Evolutionary conservation across 2,113 vertebrate genomes (phyloP), one percentile per base, ranked within the genome.

Genomic region (Periophthalmodon schlosseri): DNA sequence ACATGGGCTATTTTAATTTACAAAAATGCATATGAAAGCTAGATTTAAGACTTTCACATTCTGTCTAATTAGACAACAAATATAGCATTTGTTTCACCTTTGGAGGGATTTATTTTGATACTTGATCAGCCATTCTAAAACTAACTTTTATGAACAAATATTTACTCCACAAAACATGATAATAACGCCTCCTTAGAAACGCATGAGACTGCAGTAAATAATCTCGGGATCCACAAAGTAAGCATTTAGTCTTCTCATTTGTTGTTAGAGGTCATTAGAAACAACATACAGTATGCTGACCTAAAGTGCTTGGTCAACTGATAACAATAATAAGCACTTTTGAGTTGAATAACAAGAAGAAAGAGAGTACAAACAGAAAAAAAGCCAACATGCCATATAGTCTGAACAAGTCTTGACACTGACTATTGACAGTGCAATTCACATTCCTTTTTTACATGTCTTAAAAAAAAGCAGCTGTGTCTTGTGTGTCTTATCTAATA

Each of bases 361-460:
- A 21, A 44, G 2, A 20, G 10, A 44, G 34, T 18, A 3, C 0
- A n/a, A 50, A 36, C 61, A n/a, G 2, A 44, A 44, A 39, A 44
- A 44, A 44, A 66, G 5, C 20, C 34, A 46, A 24, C 28, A 10
- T 65, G 63, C 7, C 24, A 21, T 33, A 67, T 72, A 66, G 54
- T 58, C 84, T 65, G 73, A 73, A 88, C 90, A 88, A 77, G 90
- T 86, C 81, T 70, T 16, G 74, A 86, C 87, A 87, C 58, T 72
- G 69, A 65, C 49, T 77, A 44, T 33, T 73, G 72, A 69, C 70
- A 56, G 15, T 34, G 54, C 21, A 23, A 20, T 57, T 33, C n/a
- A 46, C 85, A 88, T 89, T 88, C 84, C 81, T 79, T 9, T 4
- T 14, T 77, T 72, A 56, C 14, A 50, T 23, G 21, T 5, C 49